Evolutionary conservation across 2,113 vertebrate genomes (phyloP).

Genomic region (Brachirus orientalis): DNA sequence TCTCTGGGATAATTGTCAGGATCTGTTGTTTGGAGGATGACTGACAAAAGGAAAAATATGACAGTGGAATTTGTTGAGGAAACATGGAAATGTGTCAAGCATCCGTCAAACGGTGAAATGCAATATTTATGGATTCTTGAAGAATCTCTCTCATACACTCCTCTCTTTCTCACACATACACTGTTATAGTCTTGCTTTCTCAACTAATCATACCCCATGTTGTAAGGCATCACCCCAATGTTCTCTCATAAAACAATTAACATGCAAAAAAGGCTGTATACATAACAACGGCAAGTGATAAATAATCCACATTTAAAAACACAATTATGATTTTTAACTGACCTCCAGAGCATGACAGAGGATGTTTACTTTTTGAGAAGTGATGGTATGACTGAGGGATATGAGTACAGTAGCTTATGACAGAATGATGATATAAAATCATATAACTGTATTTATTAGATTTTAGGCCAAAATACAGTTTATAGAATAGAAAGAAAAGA

Average conservation of each 20-base stretch:
- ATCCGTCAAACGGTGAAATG: conserved; percentile 78
- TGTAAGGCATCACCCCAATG: conserved; percentile 56
- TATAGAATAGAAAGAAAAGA: neutral
- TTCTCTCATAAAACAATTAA: conserved; percentile 70
- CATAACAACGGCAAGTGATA: conserved; percentile 68
- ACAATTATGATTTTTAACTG: conserved; percentile 48
- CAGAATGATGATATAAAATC: too few relatives aligned
- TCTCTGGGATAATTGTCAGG: conserved; percentile 81
- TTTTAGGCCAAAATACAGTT: neutral
- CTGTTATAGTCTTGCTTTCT: neutral
- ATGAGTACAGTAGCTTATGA: too few relatives aligned
- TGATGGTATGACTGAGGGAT: too few relatives aligned
- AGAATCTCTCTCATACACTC: conserved; percentile 32
- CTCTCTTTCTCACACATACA: neutral
- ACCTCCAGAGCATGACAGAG: conserved; percentile 7
- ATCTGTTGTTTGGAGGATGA: conserved; percentile 73
- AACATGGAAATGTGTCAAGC: conserved; percentile 80
- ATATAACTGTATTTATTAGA: neutral
- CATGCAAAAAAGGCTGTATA: conserved; percentile 72
- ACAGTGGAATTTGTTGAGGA: conserved; percentile 80
- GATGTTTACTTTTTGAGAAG: neutral
- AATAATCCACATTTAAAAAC: conserved; percentile 50
- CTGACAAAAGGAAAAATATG: conserved; percentile 76
- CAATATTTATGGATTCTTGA: conserved; percentile 79
- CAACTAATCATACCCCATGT: conserved; percentile 69